These are phyloP conservation scores for Lysandra coridon DNA, from an alignment of 2,888 invertebrate genomes.

Conservation along the genomic window DNA sequence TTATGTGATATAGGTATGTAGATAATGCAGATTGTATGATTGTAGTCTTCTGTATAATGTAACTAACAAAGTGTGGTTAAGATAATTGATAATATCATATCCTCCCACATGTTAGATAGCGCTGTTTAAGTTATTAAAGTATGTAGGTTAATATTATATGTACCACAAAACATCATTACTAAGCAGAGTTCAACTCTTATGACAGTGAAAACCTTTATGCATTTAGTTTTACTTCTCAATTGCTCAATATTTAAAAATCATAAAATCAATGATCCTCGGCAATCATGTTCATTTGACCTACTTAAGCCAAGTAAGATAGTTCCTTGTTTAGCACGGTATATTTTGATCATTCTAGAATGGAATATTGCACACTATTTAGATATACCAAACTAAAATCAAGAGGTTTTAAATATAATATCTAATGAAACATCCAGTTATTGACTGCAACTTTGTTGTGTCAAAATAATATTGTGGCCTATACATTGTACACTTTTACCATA, in stretches of 20 bases:
- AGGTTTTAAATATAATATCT: too few relatives aligned
- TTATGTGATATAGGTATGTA: not conserved
- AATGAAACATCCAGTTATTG: too few relatives aligned
- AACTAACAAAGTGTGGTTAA: not conserved
- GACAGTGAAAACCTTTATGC: too few relatives aligned
- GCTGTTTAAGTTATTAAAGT: not conserved
- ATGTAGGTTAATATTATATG: too few relatives aligned
- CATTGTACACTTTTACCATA: not conserved
- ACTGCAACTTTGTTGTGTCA: too few relatives aligned
- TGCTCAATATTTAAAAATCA: not conserved
- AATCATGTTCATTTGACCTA: not conserved
- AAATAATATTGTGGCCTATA: too few relatives aligned
- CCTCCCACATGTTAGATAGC: conserved; percentile 6
- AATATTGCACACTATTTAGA: too few relatives aligned
- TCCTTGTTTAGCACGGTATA: not conserved
- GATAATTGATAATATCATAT: not conserved
- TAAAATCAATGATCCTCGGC: not conserved
- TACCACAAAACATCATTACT: too few relatives aligned
- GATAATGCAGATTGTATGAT: conserved; percentile 3
- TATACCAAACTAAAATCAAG: too few relatives aligned
- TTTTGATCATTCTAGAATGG: not conserved
- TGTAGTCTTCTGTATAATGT: not conserved
- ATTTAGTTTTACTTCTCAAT: too few relatives aligned
- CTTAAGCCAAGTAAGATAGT: not conserved
- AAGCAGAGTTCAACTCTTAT: not conserved